These are phyloP conservation scores for Euplagia quadripunctaria DNA, from an alignment of 2,888 invertebrate genomes.

Conservation along the genomic window DNA sequence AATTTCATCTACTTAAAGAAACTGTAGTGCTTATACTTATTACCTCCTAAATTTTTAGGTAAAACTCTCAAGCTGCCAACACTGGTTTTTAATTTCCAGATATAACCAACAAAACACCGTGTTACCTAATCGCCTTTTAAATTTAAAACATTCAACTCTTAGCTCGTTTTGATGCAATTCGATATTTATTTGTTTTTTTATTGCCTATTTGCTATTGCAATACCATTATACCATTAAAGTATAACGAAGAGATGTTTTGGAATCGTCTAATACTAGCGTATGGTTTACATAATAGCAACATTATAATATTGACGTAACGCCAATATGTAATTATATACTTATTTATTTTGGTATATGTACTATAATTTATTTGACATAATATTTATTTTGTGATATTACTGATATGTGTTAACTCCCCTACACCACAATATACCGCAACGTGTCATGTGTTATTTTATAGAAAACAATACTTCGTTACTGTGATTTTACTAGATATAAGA, in stretches of 20 bases:
- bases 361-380: no score
- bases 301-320: not conserved
- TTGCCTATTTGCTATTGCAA: constrained; percentile 14
- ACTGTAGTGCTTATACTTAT: not conserved
- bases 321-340: not conserved
- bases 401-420: no score
- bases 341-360: not conserved
- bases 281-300: not conserved
- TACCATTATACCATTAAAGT: constrained; percentile 13
- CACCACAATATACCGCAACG: no score
- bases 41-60: not conserved
- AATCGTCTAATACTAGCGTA: not conserved
- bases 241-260: constrained; percentile 15
- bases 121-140: constrained; percentile 25
- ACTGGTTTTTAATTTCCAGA: constrained; percentile 7
- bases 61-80: not conserved
- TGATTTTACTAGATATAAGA: no score
- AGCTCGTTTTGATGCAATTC: constrained; percentile 18
- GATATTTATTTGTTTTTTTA: constrained; percentile 25
- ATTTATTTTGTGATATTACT: no score
- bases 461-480: no score
- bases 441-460: no score
- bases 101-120: constrained; percentile 17
- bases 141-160: constrained; percentile 18
- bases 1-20: not conserved